Base-by-base conservation (phyloP, 2,113 vertebrate species). In the Papio anubis region DNA sequence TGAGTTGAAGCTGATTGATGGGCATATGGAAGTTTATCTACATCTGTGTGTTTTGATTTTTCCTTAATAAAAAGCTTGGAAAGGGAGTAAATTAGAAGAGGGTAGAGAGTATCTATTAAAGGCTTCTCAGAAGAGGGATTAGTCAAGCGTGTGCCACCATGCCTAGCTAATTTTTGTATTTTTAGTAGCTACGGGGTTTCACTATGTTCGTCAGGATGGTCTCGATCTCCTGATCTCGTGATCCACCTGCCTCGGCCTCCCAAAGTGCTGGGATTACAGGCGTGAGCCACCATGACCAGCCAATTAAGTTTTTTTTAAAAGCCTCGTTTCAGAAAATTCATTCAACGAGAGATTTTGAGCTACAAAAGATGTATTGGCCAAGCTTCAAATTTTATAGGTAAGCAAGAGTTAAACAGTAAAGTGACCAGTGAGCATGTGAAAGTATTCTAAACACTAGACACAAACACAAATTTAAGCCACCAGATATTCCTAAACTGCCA, bases 371-470 rank as follows among this genome's bases (percentile, higher is more conserved):
- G 25, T 48, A 72, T n/a, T 48, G 4, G n/a, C 20, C 61, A 93
- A 93, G 52, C 32, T 84, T 92, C 83, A 88, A 68, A 85, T 48
- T 85, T 85, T 93, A 89, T 16, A 89, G n/a, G 52, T 61, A 88
- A 96, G 40, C 17, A 50, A 82, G 82, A 57, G 2, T 48, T 82
- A 76, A 94, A 76, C 1, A 91, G 68, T 7, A 7, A 32, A 83
- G 88, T 70, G 16, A 83, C 38, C 23, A 73, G 30, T 59, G 75
- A 43, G 18, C 38, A 43, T 17, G 75, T 40, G 38, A 52, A 91
- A 82, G 92, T 30, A 14, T 59, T 68, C 57, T 82, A 82, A 64
- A 82, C 68, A 57, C 48, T 52, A 93, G 72, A 92, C 25, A 93
- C 0, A 80, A 84, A 79, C 83, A 38, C 35, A 52, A 61, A 83